These are phyloP conservation scores for Phyllotis vaccarum DNA, from an alignment of 2,797 vertebrate genomes.

Conservation along the genomic window DNA sequence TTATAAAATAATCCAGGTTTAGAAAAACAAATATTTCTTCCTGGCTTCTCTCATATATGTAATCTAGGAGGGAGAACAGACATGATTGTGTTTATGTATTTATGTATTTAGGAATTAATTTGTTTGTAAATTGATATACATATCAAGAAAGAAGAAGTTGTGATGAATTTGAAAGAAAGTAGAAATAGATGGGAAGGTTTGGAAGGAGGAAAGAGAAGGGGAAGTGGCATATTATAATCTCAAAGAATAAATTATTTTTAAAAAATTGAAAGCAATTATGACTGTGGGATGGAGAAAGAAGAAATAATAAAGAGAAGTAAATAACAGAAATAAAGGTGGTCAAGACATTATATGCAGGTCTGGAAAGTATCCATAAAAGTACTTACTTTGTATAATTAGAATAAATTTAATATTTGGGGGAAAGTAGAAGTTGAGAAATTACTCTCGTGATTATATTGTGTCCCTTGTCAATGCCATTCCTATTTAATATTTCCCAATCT, in stretches of 20 bases:
- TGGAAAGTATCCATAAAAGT: background rate
- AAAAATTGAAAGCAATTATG: background rate
- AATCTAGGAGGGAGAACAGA: background rate
- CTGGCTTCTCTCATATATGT: background rate
- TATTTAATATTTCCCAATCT: slow-evolving; percentile 54
- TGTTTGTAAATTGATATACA: background rate
- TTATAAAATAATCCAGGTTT: background rate
- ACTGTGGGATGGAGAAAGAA: background rate
- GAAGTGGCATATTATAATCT: background rate
- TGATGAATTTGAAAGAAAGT: background rate
- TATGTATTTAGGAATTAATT: background rate
- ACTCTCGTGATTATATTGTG: background rate
- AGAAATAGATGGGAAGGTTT: background rate
- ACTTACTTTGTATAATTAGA: background rate
- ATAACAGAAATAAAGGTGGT: background rate
- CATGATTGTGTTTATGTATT: background rate
- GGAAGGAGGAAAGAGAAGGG: background rate
- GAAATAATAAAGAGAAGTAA: background rate
- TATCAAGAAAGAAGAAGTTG: background rate
- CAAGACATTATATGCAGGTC: background rate
- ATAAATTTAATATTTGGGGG: background rate
- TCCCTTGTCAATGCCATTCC: slow-evolving; percentile 34
- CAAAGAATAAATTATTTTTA: background rate
- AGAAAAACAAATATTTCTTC: background rate
- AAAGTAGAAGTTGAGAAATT: background rate